Evolutionary conservation across 2,888 invertebrate genomes (phyloP), one percentile per base, ranked within the genome.

Genomic region (Autographa pulchrina): DNA sequence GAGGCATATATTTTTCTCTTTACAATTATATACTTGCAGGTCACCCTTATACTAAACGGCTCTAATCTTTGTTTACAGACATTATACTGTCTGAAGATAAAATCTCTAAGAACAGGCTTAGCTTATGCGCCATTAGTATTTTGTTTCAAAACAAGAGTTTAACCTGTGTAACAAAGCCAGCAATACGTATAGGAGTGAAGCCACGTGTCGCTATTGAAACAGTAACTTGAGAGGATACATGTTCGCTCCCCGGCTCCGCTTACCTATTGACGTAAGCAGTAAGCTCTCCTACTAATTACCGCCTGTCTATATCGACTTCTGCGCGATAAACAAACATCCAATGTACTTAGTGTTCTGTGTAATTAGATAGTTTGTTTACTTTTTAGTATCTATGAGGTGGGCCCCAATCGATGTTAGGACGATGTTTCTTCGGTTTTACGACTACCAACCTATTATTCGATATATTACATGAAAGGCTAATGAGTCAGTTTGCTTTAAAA

Each of bases 201-300:
- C 58, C 67, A 77, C 73, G 77, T 77, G 77, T 60, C 43, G n/a
- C 6, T 48, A 43, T 73, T 70, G 73, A 67, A 58, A 48, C 69
- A 61, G 77, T 60, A 73, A 73, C 59, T 4, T 62, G 73, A 77
- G 54, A 65, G 18, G 41, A 65, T 16, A 54, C 48, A 66, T 38
- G 52, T 67, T 65, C 60, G 62, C 41, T 60, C 2, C 63, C 63
- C 48, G 60, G 43, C 65, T 81, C 79, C 43, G 62, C 62, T 78
- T 81, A 72, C 74, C 31, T 68, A 65, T 75, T 74, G 69, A 76
- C 79, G 71, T 64, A 66, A 74, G 69, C 66, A 76, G 71, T 64
- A 66, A 74, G 67, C 66, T 68, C 74, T 74, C 56, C 72, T 74
- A 69, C 72, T 80, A 82, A 82, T 78, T 70, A 72, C 67, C 74